These are phyloP conservation scores for Sesamia inferens DNA, from an alignment of 2,888 invertebrate genomes.

Conservation along the genomic window DNA sequence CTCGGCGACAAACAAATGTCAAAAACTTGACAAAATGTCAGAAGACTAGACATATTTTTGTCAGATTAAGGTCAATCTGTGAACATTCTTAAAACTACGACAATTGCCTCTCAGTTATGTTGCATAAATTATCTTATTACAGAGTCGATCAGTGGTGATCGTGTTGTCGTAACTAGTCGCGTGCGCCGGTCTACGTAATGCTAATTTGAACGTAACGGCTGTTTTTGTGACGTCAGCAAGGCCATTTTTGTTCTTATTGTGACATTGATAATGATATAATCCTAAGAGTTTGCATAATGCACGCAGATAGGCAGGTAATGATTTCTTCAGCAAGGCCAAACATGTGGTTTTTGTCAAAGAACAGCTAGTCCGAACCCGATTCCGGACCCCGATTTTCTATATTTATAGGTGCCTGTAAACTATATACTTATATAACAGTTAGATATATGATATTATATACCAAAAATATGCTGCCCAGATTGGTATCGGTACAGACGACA, in stretches of 20 bases:
- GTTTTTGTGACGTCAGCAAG: conserved; percentile 32
- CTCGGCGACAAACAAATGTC: too few relatives aligned
- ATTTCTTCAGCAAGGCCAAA: background rate
- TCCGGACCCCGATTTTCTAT: too few relatives aligned
- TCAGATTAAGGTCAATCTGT: too few relatives aligned
- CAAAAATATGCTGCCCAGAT: background rate
- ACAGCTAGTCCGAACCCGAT: too few relatives aligned
- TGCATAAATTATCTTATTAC: conserved; percentile 46
- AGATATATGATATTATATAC: too few relatives aligned
- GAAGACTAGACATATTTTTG: too few relatives aligned
- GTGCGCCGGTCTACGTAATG: conserved; percentile 44
- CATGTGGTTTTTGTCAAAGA: background rate
- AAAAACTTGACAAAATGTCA: too few relatives aligned
- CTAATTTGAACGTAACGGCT: conserved; percentile 37
- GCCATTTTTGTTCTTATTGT: conserved; percentile 23
- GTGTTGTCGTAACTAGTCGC: conserved; percentile 49
- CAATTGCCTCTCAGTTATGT: conserved; percentile 1
- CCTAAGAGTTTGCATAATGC: background rate
- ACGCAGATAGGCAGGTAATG: background rate
- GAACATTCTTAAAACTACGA: too few relatives aligned
- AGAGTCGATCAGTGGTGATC: conserved; percentile 29
- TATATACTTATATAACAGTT: too few relatives aligned
- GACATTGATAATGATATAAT: conserved; percentile 32
- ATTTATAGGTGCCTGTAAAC: too few relatives aligned
- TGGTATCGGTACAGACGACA: too few relatives aligned